Percentiles rank a stretch among this genome's conserved stretches.
These are phyloP conservation scores for Neelides folsomi DNA, from an alignment of 2,888 invertebrate genomes.

Conservation along the genomic window DNA sequence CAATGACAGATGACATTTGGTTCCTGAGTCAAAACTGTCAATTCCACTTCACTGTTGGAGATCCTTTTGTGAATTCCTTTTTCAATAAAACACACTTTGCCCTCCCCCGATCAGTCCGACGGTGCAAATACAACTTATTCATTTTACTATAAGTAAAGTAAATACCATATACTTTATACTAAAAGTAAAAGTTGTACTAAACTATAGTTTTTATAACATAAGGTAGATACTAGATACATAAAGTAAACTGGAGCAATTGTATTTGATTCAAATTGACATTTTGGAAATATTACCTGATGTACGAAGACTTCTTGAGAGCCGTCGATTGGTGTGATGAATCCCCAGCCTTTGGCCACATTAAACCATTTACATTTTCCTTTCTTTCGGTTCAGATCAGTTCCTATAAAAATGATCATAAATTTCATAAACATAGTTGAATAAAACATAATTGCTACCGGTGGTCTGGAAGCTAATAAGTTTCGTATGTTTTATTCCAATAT, in stretches of 20 bases:
- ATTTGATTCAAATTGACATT: too few species aligned
- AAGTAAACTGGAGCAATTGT: too few species aligned
- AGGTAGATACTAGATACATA: too few species aligned
- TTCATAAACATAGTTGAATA: neutral
- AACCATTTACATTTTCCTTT: slow-evolving; percentile 69
- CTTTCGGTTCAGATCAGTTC: slow-evolving; percentile 16
- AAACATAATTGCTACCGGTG: neutral
- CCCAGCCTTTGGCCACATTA: slow-evolving; percentile 90
- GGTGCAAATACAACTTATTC: too few species aligned
- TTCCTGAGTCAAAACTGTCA: slow-evolving; percentile 21
- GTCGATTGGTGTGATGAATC: slow-evolving; percentile 81
- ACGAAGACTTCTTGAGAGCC: slow-evolving; percentile 84
- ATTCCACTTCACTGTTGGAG: slow-evolving; percentile 15
- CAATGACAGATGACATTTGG: slow-evolving; percentile 25
- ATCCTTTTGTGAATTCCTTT: slow-evolving; percentile 3
- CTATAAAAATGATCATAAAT: slow-evolving; percentile 11
- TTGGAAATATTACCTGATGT: slow-evolving; percentile 58
- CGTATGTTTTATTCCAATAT: slow-evolving; percentile 3
- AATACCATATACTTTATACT: too few species aligned
- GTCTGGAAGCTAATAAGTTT: too few species aligned
- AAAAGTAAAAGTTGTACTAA: too few species aligned
- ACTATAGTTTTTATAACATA: too few species aligned
- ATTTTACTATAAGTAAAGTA: too few species aligned
- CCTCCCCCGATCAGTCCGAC: too few species aligned
- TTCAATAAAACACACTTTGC: too few species aligned